phyloP scores from a whole-genome alignment of 1,140 invertebrate genomes.

The Homarus americanus region DNA sequence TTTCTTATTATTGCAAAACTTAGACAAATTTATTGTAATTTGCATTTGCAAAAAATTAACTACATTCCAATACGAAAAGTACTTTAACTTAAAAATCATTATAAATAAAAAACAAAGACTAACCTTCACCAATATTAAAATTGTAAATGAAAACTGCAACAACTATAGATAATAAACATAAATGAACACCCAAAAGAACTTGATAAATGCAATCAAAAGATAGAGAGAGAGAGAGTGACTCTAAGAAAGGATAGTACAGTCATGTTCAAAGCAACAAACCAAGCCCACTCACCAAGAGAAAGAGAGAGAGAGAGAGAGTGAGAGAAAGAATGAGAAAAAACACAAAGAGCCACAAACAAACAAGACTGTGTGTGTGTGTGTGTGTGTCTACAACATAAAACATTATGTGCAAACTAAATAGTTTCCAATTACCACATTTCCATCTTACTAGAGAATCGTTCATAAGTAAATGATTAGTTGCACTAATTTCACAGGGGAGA shows the following conservation, averaged over 20 bases:
- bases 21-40: background rate
- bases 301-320: background rate
- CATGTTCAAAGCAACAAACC: constrained; percentile 15
- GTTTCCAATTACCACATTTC: constrained; percentile 60
- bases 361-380: background rate
- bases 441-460: constrained; percentile 28
- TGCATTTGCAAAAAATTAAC: constrained; percentile 19
- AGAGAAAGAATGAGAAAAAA: background rate
- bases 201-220: background rate
- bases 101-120: background rate
- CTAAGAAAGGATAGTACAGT: background rate
- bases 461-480: constrained; percentile 12
- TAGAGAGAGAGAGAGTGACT: background rate
- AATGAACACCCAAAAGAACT: background rate
- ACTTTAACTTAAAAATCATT: background rate
- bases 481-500: constrained; percentile 6
- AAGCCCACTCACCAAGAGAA: constrained; percentile 13
- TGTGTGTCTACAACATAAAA: constrained; percentile 53
- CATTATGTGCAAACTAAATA: constrained; percentile 55
- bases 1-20: constrained; percentile 3
- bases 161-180: background rate
- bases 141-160: constrained; percentile 6
- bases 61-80: constrained; percentile 2
- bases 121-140: constrained; percentile 28
- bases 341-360: constrained; percentile 7